These are phyloP conservation scores for Eristalis pertinax DNA, from an alignment of 2,888 invertebrate species.

Conservation along the genomic window DNA sequence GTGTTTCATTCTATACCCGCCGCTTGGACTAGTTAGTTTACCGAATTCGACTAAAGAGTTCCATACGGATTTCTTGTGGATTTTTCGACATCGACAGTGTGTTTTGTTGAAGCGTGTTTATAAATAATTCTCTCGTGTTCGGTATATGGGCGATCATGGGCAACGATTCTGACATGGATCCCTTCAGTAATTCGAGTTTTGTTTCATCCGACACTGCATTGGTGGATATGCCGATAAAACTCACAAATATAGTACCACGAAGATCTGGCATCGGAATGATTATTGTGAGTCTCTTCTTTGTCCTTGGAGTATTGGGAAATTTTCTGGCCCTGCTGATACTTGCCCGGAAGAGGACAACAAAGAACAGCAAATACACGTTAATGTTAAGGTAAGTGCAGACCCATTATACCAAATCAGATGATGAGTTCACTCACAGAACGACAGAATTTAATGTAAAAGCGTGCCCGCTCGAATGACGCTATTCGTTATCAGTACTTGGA, in stretches of 20 bases:
- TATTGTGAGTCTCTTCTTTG: constrained; percentile 64
- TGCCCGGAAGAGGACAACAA: constrained; percentile 86
- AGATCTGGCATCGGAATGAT: constrained; percentile 27
- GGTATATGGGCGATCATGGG: constrained; percentile 39
- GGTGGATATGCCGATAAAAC: not conserved
- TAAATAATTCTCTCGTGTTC: not conserved
- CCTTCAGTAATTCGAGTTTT: constrained; percentile 40
- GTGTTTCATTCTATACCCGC: constrained; percentile 20
- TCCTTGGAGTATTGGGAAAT: constrained; percentile 88
- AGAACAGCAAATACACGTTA: constrained; percentile 91
- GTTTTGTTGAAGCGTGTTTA: not conserved
- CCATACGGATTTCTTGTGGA: constrained; percentile 2
- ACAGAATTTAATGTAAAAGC: not conserved
- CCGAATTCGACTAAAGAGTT: constrained; percentile 18
- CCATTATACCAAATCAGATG: not conserved
- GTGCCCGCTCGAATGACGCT: constrained; percentile 26
- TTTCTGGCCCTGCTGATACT: constrained; percentile 89
- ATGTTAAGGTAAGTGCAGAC: constrained; percentile 82
- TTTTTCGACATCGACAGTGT: not conserved
- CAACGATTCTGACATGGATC: constrained; percentile 46
- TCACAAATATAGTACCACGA: constrained; percentile 5
- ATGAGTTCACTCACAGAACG: not conserved
- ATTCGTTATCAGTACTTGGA: constrained; percentile 27
- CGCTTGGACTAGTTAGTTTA: constrained; percentile 42
- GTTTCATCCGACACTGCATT: not conserved